Evolutionary conservation across 35 echinoderm and acorn worm genomes (phyloP).

Genomic region (Apostichopus parvimensis): DNA sequence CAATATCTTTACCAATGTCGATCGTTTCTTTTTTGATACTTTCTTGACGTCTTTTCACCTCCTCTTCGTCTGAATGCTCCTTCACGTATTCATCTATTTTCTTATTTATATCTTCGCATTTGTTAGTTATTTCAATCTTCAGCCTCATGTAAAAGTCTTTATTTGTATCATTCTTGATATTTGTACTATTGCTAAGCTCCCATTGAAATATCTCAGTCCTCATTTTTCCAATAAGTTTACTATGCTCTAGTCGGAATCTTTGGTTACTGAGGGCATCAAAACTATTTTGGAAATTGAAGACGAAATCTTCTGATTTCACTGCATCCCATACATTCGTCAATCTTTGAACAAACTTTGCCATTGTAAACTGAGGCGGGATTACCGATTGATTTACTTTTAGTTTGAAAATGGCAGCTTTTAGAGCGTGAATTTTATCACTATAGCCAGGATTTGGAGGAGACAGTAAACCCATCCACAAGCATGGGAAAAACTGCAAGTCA

Average conservation of each 20-base stretch:
- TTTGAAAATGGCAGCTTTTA: constrained; percentile 7
- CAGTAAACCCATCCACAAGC: constrained; percentile 27
- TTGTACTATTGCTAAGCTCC: not conserved
- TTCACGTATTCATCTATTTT: too few species aligned
- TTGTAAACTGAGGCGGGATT: not conserved
- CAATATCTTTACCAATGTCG: too few species aligned
- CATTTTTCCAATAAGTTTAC: constrained; percentile 3
- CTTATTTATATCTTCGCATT: too few species aligned
- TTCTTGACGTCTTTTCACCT: too few species aligned
- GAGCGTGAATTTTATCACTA: not conserved
- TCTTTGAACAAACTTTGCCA: not conserved
- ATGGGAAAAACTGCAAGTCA: constrained; percentile 44
- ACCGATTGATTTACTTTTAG: not conserved
- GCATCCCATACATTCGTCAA: constrained; percentile 52
- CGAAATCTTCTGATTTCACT: constrained; percentile 48
- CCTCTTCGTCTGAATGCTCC: too few species aligned
- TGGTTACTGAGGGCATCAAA: constrained; percentile 20
- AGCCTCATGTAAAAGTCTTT: too few species aligned
- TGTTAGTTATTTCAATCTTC: too few species aligned
- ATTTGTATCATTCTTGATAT: too few species aligned
- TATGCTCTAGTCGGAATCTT: constrained; percentile 30
- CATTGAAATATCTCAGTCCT: not conserved
- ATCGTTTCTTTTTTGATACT: too few species aligned
- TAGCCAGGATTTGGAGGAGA: constrained; percentile 19
- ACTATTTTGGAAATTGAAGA: constrained; percentile 59